phyloP scores from a whole-genome alignment of 30 jellyfish, hydroid and myxozoan species.

The Chrysaora quinquecirrha region DNA sequence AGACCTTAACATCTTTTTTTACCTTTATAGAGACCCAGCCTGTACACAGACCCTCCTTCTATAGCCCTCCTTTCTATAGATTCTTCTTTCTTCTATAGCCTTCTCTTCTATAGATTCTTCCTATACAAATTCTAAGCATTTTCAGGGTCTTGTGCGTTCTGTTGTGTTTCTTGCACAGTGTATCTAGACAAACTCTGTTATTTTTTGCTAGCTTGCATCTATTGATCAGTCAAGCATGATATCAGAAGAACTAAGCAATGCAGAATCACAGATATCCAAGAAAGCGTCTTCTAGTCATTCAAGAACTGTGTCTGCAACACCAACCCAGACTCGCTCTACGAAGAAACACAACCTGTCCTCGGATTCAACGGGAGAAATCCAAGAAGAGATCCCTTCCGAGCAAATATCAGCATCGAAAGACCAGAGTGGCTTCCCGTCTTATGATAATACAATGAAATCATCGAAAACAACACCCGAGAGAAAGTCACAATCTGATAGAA shows the following conservation, averaged over 20 bases:
- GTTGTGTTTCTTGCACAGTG: too few species aligned
- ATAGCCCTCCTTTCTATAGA: too few species aligned
- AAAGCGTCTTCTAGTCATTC: slow-evolving; percentile 1
- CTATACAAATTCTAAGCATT: too few species aligned
- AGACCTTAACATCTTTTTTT: too few species aligned
- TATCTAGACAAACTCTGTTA: too few species aligned
- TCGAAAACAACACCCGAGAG: slow-evolving; percentile 8
- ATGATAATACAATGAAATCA: slow-evolving; percentile 15
- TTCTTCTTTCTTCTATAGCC: too few species aligned
- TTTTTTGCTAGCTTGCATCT: too few species aligned
- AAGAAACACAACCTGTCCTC: slow-evolving; percentile 19
- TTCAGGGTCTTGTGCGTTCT: too few species aligned
- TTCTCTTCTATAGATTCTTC: too few species aligned
- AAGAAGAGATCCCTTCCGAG: slow-evolving; percentile 55
- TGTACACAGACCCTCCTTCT: too few species aligned
- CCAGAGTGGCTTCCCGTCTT: slow-evolving; percentile 52
- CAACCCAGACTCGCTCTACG: background rate
- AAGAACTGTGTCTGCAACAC: background rate
- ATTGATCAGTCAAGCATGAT: slow-evolving; percentile 32
- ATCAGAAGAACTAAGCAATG: slow-evolving; percentile 20
- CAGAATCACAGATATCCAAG: slow-evolving; percentile 1
- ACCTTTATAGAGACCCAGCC: too few species aligned
- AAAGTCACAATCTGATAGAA: background rate
- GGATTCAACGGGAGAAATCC: slow-evolving; percentile 51
- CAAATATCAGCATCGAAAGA: slow-evolving; percentile 15